Conservation (phyloP, 2,888 invertebrate species). For the Idaea dimidiata region DNA sequence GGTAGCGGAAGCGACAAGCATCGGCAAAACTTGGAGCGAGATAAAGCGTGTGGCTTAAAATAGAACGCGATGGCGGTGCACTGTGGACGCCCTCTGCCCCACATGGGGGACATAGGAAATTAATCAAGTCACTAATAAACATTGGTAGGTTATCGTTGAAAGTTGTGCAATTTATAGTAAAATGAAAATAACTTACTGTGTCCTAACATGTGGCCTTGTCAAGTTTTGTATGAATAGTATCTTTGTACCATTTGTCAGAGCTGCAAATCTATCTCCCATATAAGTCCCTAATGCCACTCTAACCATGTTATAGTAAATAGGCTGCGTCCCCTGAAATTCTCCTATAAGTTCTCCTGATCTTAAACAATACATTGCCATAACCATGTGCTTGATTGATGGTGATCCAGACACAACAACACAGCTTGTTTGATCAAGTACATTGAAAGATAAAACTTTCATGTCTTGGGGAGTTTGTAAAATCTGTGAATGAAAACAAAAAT, state of each 20-base stretch:
- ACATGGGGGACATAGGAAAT: no score
- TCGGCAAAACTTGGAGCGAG: no score
- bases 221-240: conserved; percentile 62
- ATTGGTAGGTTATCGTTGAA: background rate
- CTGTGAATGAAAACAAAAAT: conserved; percentile 42
- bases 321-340: conserved; percentile 16
- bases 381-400: conserved; percentile 26
- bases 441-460: conserved; percentile 55
- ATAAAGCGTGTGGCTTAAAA: no score
- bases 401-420: conserved; percentile 53
- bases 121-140: background rate
- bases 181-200: conserved; percentile 43
- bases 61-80: no score
- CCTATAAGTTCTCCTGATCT: conserved; percentile 48
- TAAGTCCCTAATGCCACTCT: conserved; percentile 63
- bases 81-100: no score
- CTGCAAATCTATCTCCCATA: conserved; percentile 62
- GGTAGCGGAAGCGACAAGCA: no score
- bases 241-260: conserved; percentile 62
- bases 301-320: conserved; percentile 42
- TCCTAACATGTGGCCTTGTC: conserved; percentile 48
- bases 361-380: conserved; percentile 47
- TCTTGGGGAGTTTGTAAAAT: conserved; percentile 47
- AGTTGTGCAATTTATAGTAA: background rate
- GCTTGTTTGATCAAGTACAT: conserved; percentile 57